These are phyloP conservation scores for Drosophila nr. fundita DNA, from an alignment of 2,888 invertebrate species.

Conservation along the genomic window DNA sequence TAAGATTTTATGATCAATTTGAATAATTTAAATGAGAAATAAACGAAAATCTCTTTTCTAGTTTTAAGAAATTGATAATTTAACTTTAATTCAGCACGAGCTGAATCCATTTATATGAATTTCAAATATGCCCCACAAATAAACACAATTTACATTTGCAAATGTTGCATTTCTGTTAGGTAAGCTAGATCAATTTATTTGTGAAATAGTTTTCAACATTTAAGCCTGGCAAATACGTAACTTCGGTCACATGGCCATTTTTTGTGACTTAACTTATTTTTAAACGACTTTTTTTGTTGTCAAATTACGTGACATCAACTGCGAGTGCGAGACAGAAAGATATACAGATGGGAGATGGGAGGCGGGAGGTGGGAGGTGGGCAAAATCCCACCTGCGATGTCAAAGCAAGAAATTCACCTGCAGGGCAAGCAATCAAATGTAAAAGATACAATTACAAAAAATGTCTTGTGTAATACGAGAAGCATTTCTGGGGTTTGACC, in stretches of 20 bases:
- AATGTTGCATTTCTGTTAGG: not conserved
- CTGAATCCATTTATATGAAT: not conserved
- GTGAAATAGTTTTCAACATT: not conserved
- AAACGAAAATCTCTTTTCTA: accelerated
- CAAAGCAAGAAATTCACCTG: constrained; percentile 53
- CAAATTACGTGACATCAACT: constrained; percentile 54
- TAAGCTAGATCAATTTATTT: not conserved
- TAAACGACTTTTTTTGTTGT: constrained; percentile 1
- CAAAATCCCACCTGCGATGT: constrained; percentile 16
- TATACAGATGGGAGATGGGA: not conserved
- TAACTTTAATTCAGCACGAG: not conserved
- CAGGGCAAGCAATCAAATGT: constrained; percentile 73
- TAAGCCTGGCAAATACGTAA: constrained; percentile 8
- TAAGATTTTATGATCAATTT: not conserved
- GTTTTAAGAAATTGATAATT: not conserved
- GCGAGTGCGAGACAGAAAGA: not conserved
- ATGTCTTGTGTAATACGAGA: constrained; percentile 65
- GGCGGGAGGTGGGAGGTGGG: not conserved
- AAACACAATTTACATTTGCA: not conserved
- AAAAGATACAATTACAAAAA: constrained; percentile 73
- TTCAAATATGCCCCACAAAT: not conserved
- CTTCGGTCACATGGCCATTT: constrained; percentile 13
- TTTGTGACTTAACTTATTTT: constrained; percentile 19
- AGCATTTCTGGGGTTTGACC: constrained; percentile 40
- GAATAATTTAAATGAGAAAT: not conserved